phyloP scores from a whole-genome alignment of 2,113 vertebrate genomes.

The Nymphicus hollandicus region DNA sequence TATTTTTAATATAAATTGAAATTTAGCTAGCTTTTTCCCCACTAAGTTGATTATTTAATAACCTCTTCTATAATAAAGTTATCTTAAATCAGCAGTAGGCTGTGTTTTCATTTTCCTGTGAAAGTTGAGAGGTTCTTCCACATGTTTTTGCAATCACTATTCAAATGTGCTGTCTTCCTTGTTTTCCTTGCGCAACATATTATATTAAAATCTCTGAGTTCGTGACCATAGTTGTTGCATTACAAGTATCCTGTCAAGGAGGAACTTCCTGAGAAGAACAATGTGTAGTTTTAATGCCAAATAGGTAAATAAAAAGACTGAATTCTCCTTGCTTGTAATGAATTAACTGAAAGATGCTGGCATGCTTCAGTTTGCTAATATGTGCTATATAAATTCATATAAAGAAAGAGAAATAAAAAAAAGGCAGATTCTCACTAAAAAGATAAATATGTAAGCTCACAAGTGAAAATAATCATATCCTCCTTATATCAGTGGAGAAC shows the following conservation, averaged over 20 bases:
- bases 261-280: constrained; percentile 58
- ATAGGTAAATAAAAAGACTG: background rate
- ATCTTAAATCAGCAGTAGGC: background rate
- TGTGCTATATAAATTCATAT: background rate
- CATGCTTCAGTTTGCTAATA: background rate
- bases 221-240: background rate
- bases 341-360: background rate
- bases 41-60: background rate
- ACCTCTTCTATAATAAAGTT: background rate
- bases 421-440: background rate
- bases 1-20: background rate
- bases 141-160: background rate
- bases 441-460: background rate
- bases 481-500: background rate
- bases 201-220: background rate
- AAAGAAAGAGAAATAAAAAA: background rate
- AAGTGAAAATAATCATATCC: background rate
- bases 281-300: constrained; percentile 33
- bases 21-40: background rate
- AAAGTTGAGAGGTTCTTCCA: background rate
- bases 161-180: background rate
- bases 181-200: background rate
- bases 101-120: background rate
- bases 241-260: background rate
- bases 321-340: background rate